Conservation (phyloP, 2,888 invertebrate species). For the Lycaena phlaeas region DNA sequence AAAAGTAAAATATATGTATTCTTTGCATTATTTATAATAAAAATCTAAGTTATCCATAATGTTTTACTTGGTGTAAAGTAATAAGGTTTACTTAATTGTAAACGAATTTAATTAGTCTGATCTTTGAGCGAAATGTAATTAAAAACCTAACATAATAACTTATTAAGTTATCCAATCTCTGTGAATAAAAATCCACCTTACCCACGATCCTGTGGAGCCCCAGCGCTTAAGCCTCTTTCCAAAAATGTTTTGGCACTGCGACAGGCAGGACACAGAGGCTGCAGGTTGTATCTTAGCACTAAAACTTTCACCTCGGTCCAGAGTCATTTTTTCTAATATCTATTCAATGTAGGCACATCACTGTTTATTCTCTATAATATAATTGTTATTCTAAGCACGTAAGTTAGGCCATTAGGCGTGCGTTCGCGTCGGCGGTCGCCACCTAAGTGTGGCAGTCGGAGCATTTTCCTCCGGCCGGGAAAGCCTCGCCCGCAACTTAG, state of each 20-base stretch:
- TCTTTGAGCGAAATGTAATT: too few species aligned
- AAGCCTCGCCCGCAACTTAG: slow-evolving; percentile 39
- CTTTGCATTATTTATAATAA: too few species aligned
- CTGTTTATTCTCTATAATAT: not conserved
- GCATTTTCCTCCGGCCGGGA: slow-evolving; percentile 43
- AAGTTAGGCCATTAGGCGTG: slow-evolving; percentile 34
- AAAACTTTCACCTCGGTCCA: slow-evolving; percentile 62
- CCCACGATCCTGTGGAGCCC: slow-evolving; percentile 85
- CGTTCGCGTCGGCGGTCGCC: slow-evolving; percentile 33
- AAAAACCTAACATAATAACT: too few species aligned
- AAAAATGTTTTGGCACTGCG: slow-evolving; percentile 77
- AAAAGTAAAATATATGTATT: too few species aligned
- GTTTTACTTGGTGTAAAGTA: too few species aligned
- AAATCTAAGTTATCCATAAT: too few species aligned
- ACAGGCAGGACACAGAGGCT: slow-evolving; percentile 64
- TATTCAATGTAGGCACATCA: slow-evolving; percentile 5
- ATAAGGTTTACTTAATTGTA: too few species aligned
- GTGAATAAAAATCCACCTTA: too few species aligned
- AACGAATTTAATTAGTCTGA: too few species aligned
- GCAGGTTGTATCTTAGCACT: slow-evolving; percentile 65
- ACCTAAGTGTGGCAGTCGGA: slow-evolving; percentile 28
- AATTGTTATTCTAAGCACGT: slow-evolving; percentile 10
- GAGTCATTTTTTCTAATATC: slow-evolving; percentile 43
- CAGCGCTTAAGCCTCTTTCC: slow-evolving; percentile 78
- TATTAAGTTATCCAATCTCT: too few species aligned